A percentile compares a stretch with the other conserved stretches of the same genome.
Conservation (phyloP, 2,797 vertebrate genomes). For the Sebastes taczanowskii region DNA sequence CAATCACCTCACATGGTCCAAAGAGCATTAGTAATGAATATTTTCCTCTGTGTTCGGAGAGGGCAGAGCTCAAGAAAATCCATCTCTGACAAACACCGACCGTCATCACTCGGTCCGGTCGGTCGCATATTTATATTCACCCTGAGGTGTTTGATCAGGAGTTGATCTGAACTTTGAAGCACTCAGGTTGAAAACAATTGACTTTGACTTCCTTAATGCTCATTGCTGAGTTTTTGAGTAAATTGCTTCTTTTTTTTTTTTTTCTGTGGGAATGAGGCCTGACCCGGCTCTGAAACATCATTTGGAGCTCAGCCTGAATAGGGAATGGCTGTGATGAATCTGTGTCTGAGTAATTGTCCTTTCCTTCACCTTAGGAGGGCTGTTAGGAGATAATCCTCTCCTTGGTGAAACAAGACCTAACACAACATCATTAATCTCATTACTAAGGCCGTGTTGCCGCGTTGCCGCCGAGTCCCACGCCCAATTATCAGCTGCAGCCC, state of each 20-base stretch:
- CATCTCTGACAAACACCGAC: constrained; percentile 15
- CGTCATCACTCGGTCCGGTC: neutral
- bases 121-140: constrained; percentile 45
- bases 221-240: constrained; percentile 56
- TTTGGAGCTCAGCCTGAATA: constrained; percentile 45
- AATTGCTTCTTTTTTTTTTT: constrained; percentile 58
- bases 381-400: constrained; percentile 76
- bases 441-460: constrained; percentile 67
- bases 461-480: constrained; percentile 69
- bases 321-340: constrained; percentile 62
- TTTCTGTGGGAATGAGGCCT: constrained; percentile 50
- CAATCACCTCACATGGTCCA: neutral
- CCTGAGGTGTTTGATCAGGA: constrained; percentile 26
- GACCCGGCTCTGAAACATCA: constrained; percentile 62
- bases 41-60: neutral
- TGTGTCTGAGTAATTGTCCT: constrained; percentile 76
- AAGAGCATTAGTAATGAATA: constrained; percentile 33
- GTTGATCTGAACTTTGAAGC: constrained; percentile 24
- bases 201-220: constrained; percentile 57
- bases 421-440: constrained; percentile 81
- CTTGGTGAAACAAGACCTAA: constrained; percentile 77
- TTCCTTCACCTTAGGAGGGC: constrained; percentile 73
- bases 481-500: constrained; percentile 73
- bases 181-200: constrained; percentile 64
- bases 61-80: constrained; percentile 15